Base-by-base conservation (phyloP, 2,888 invertebrate species). In the Tenthredo amoena region DNA sequence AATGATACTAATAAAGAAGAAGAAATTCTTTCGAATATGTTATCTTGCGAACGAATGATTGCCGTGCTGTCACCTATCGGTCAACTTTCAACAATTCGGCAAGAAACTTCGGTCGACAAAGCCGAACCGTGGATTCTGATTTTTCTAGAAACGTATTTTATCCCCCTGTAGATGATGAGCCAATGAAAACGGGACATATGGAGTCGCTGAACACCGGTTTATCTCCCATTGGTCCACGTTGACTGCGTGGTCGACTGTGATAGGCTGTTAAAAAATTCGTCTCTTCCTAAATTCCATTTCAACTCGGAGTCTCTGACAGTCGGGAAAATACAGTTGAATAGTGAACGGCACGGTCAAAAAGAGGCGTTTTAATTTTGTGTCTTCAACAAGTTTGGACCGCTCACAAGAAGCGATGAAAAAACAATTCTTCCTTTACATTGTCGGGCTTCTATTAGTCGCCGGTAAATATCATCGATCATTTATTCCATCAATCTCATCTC, bases 161-260 rank as follows among this genome's bases (percentile, higher is more conserved):
- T 5, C 1, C 58, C 43, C 21, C 34, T n/a, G 9, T 18, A 18
- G 47, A 31, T 58, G 83, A 71, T 58, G 31, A 71, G 62, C 92
- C 89, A 92, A 92, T 92, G 21, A 82, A 34, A 47, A n/a, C 21
- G 62, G 82, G 91, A 89, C 92, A 91, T 91, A 90, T 91, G 91
- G 90, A 90, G 79, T 65, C 81, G 37, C 21, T 47, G 87, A 87
- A 86, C 88, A 88, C 91, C 89, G 90, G 89, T 87, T 76, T 47
- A 18, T 0, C 68, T 77, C 9, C 7, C 58, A 92, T 92, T 92
- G 91, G 92, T 87, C 85, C 79, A 86, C 87, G 82, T 86, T 58
- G 85, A 87, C 89, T 91, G 93, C 93, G 93, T 93, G 93, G 91
- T 89, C 84, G 55, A 3, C 72, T 43, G 15, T 84, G 85, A 93